phyloP scores from a whole-genome alignment of 2,888 invertebrate genomes.

The Gonocerus acuteangulatus region DNA sequence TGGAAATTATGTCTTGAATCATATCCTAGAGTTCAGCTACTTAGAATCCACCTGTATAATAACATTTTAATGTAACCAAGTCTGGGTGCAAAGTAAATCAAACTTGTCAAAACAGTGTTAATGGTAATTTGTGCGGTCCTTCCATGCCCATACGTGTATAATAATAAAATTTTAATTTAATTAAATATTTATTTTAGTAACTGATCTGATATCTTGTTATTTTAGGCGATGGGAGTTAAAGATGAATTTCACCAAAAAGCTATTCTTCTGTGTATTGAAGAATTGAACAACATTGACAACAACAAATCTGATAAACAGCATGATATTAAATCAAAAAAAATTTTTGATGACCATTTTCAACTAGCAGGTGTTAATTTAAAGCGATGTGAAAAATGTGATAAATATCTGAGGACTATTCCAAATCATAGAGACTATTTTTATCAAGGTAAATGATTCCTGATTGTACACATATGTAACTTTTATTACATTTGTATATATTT shows the following conservation, averaged over 20 bases:
- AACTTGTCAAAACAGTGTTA: too few relatives aligned
- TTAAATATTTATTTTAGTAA: too few relatives aligned
- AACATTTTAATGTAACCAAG: too few relatives aligned
- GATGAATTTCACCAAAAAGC: slow-evolving; percentile 65
- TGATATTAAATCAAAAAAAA: slow-evolving; percentile 14
- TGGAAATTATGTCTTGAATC: too few relatives aligned
- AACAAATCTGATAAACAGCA: slow-evolving; percentile 24
- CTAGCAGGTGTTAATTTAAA: slow-evolving; percentile 45
- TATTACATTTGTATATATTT: too few relatives aligned
- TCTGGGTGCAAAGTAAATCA: too few relatives aligned
- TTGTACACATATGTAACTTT: not conserved
- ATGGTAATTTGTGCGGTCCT: too few relatives aligned
- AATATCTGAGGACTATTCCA: slow-evolving; percentile 56
- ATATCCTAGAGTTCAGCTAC: too few relatives aligned
- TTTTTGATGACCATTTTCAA: slow-evolving; percentile 8
- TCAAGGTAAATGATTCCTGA: slow-evolving; percentile 50
- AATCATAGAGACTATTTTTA: slow-evolving; percentile 64
- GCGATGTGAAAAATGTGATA: slow-evolving; percentile 64
- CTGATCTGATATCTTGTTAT: too few relatives aligned
- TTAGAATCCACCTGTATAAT: too few relatives aligned
- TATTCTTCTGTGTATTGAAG: slow-evolving; percentile 59
- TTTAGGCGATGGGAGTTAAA: slow-evolving; percentile 65
- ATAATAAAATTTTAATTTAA: too few relatives aligned
- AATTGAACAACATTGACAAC: slow-evolving; percentile 46
- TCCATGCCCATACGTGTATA: too few relatives aligned